Evolutionary conservation across 2,113 vertebrate species (phyloP), one percentile per base, ranked within the genome.

Genomic region (Tychaedon coryphoeus): DNA sequence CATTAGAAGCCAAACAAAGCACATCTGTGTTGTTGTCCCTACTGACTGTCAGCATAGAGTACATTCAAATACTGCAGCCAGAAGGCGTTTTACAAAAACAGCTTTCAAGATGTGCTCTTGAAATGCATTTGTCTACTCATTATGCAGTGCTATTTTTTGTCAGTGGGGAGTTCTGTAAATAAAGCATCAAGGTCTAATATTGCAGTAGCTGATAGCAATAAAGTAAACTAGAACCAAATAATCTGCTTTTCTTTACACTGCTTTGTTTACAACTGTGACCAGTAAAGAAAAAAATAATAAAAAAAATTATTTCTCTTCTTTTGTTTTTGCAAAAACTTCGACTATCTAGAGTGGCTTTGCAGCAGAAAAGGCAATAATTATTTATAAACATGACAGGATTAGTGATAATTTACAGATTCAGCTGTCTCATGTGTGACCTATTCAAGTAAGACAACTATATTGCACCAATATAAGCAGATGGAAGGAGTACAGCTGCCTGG

Each of bases 81-180:
- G 97, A 97, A 98, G 97, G 94, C 88, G 4, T 97, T 96, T 96
- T 96, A 95, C 72, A 96, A 96, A 98, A 97, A 96, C 95, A 85
- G 82, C 97, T 98, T 97, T 98, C 95, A 97, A 95, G 95, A 97
- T 97, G 92, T 97, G 58, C 93, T 97, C 97, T 98, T 97, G 95
- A 97, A 98, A 96, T 96, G 78, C 94, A 45, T 98, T 97, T 97
- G 92, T 98, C 60, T 96, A 88, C 91, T 97, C 71, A 97, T 98
- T 98, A 97, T 96, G 87, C 94, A 95, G 70, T 14, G 76, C 84
- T 97, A 73, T 96, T 95, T 94, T 97, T 97, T 97, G 95, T 97
- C 96, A 86, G 78, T 95, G 88, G 95, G 94, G 91, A 96, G 90
- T 96, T 98, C 88, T 97, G 96, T 97, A 98, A 98, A 97, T 97